phyloP scores from a whole-genome alignment of 2,888 invertebrate genomes.

The Thelaira solivaga region DNA sequence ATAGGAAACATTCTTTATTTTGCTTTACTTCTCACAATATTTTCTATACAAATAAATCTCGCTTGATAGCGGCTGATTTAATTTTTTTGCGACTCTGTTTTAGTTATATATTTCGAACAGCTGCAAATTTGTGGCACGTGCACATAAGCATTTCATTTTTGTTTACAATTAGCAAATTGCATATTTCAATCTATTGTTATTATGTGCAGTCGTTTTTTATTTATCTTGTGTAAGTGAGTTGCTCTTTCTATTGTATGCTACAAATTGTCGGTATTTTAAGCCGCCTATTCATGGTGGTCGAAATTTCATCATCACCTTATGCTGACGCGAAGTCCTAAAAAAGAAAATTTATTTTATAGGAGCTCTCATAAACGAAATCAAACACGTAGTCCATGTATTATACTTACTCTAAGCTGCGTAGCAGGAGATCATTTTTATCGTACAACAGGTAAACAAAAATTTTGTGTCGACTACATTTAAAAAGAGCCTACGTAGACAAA shows the following conservation, averaged over 20 bases:
- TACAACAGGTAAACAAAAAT: no score
- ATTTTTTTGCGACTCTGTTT: constrained; percentile 2
- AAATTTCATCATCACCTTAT: neutral
- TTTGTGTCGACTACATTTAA: no score
- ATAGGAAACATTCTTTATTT: no score
- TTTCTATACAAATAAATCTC: constrained; percentile 24
- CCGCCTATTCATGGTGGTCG: neutral
- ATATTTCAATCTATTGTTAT: neutral
- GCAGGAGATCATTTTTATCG: no score
- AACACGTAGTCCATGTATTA: no score
- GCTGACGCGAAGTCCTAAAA: neutral
- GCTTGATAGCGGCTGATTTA: constrained; percentile 17
- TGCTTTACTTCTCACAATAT: constrained; percentile 33
- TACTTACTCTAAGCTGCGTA: no score
- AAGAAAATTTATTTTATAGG: neutral
- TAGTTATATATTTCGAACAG: neutral
- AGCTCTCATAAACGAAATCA: no score
- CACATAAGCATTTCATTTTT: constrained; percentile 32
- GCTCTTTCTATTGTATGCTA: constrained; percentile 22
- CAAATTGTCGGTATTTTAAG: constrained; percentile 33
- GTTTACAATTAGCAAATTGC: constrained; percentile 41
- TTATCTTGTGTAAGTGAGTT: constrained; percentile 18
- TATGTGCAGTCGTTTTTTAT: constrained; percentile 1
- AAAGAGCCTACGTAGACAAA: no score
- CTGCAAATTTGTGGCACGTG: constrained; percentile 36